Evolutionary conservation across 2,113 vertebrate genomes (phyloP).

Genomic region (Opisthocomus hoazin): DNA sequence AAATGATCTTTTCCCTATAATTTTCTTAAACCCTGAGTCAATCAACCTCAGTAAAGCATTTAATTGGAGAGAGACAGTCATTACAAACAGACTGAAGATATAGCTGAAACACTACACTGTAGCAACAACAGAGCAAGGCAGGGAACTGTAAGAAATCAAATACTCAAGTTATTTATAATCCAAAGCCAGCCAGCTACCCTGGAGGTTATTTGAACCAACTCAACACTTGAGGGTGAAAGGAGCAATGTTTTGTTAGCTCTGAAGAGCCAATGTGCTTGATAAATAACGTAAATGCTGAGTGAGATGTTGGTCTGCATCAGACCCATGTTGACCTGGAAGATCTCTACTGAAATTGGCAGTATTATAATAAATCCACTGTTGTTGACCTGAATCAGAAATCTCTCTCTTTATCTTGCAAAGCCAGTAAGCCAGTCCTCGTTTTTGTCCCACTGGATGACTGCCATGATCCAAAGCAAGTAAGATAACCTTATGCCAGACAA

Average conservation of each 20-base stretch:
- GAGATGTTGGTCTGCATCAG: background rate
- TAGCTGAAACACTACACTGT: background rate
- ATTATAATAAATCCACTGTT: background rate
- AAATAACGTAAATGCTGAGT: slow-evolving; percentile 28
- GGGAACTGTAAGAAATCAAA: background rate
- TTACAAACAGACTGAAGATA: background rate
- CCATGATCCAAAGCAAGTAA: background rate
- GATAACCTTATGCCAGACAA: background rate
- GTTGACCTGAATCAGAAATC: background rate
- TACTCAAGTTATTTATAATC: slow-evolving; percentile 43
- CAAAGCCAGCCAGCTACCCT: background rate
- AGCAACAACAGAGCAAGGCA: background rate
- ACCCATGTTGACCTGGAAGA: background rate
- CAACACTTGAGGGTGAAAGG: slow-evolving; percentile 40
- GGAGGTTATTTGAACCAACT: slow-evolving; percentile 30
- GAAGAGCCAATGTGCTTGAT: background rate
- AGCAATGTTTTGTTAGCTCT: slow-evolving; percentile 21
- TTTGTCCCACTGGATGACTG: background rate
- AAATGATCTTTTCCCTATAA: background rate
- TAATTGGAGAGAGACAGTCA: background rate
- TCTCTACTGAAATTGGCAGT: background rate
- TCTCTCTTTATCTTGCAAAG: background rate
- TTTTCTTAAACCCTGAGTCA: background rate
- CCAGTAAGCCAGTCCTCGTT: background rate
- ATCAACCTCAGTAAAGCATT: background rate